Conservation (phyloP, 2,888 invertebrate species). For the Thereva nobilitata region DNA sequence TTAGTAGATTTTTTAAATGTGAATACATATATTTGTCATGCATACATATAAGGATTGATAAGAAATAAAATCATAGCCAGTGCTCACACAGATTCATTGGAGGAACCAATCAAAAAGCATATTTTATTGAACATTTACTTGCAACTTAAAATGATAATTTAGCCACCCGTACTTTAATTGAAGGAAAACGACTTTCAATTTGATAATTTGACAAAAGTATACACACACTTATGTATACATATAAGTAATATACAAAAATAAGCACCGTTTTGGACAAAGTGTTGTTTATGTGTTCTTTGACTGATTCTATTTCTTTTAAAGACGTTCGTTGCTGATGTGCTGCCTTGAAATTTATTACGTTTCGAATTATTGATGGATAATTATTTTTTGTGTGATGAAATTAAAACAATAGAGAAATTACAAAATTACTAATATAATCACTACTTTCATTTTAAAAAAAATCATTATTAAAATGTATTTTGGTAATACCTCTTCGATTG, state of each 20-base stretch:
- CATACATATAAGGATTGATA: too few species aligned
- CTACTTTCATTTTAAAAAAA: conserved; percentile 10
- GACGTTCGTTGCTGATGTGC: conserved; percentile 40
- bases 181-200: too few species aligned
- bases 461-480: not conserved
- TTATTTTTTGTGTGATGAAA: conserved; percentile 12
- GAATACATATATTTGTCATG: too few species aligned
- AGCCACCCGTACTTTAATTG: too few species aligned
- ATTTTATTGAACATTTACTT: too few species aligned
- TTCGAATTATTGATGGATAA: conserved; percentile 19
- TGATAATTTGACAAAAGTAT: too few species aligned
- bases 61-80: too few species aligned
- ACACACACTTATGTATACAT: not conserved
- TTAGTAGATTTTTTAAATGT: too few species aligned
- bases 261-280: conserved; percentile 46
- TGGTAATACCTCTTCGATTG: conserved; percentile 43
- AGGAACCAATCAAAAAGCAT: too few species aligned
- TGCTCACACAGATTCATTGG: too few species aligned
- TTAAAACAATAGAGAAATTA: conserved; percentile 15
- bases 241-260: conserved; percentile 33
- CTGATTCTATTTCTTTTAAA: conserved; percentile 44
- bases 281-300: conserved; percentile 45
- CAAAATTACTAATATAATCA: conserved; percentile 16
- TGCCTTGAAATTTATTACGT: conserved; percentile 36
- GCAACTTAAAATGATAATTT: too few species aligned